Conservation (phyloP, 1,140 invertebrate genomes). For the Drosophila mayri region DNA sequence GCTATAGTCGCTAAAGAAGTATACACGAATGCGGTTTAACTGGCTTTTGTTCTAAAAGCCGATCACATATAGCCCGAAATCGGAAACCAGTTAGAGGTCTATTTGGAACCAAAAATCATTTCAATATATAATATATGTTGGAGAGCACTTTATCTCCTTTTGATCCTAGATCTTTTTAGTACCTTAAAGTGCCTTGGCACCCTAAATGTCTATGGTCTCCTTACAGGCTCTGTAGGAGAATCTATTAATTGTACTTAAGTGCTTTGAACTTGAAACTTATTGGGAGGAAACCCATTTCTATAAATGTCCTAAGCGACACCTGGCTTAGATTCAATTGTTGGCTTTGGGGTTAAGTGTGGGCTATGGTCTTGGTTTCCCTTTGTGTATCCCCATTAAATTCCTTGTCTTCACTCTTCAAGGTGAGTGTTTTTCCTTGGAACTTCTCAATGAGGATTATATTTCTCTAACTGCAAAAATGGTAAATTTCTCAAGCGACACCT, state of each 20-base stretch:
- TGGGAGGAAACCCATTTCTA: not conserved
- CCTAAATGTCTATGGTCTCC: not conserved
- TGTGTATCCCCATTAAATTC: not conserved
- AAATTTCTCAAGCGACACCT: conserved; percentile 54
- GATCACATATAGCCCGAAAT: conserved; percentile 17
- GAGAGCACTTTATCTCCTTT: not conserved
- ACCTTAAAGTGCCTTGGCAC: not conserved
- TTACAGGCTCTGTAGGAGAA: not conserved
- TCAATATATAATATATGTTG: not conserved
- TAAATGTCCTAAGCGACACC: conserved; percentile 6
- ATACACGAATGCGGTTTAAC: conserved; percentile 46
- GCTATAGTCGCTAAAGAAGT: conserved; percentile 10
- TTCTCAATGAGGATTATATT: not conserved
- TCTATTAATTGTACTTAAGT: conserved; percentile 3
- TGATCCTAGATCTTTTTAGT: not conserved
- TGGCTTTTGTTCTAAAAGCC: conserved; percentile 23
- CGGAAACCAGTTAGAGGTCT: conserved; percentile 32
- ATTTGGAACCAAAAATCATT: not conserved
- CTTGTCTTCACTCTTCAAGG: not conserved
- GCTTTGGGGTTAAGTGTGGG: not conserved
- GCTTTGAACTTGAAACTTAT: not conserved
- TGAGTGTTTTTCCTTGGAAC: not conserved
- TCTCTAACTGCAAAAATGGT: conserved; percentile 32
- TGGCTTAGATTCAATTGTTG: not conserved
- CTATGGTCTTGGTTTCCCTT: not conserved